Conservation (phyloP, 2,797 vertebrate genomes). For the Galaxias olidus region DNA sequence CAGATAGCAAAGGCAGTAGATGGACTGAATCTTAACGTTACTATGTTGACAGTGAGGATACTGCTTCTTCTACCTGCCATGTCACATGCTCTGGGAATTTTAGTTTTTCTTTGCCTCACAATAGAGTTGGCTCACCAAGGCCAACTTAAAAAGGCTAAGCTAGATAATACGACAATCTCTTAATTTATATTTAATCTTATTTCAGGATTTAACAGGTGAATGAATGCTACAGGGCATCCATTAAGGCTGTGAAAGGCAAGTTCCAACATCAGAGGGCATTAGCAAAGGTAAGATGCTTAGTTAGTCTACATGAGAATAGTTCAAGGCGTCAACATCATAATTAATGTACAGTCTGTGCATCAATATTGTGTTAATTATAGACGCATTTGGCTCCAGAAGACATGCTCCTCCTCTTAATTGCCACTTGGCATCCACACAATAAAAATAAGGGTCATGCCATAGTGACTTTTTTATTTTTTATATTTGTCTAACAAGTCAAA, state of each 20-base stretch:
- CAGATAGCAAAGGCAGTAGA: no score
- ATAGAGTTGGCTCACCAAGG: no score
- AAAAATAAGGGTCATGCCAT: conserved; percentile 28
- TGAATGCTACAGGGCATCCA: conserved; percentile 34
- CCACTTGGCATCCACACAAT: conserved; percentile 29
- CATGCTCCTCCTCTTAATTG: conserved; percentile 21
- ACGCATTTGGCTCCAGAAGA: conserved; percentile 28
- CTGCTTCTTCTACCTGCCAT: no score
- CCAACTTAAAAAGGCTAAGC: no score
- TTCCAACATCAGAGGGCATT: conserved; percentile 35
- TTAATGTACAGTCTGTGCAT: conserved; percentile 32
- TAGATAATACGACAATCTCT: no score
- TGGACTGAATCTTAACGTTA: no score
- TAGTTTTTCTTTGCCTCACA: no score
- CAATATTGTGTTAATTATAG: conserved; percentile 29
- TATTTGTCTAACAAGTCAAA: conserved; percentile 4
- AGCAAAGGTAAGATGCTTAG: conserved; percentile 30
- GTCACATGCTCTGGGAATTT: no score
- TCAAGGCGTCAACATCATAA: conserved; percentile 35
- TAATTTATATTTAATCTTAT: conserved; percentile 9
- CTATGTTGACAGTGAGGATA: no score
- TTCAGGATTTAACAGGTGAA: conserved; percentile 16
- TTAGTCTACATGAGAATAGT: conserved; percentile 29
- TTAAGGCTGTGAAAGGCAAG: conserved; percentile 40
- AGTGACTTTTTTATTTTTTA: conserved; percentile 11